phyloP scores from a whole-genome alignment of 1,140 invertebrate genomes.

The Grapholita molesta region DNA sequence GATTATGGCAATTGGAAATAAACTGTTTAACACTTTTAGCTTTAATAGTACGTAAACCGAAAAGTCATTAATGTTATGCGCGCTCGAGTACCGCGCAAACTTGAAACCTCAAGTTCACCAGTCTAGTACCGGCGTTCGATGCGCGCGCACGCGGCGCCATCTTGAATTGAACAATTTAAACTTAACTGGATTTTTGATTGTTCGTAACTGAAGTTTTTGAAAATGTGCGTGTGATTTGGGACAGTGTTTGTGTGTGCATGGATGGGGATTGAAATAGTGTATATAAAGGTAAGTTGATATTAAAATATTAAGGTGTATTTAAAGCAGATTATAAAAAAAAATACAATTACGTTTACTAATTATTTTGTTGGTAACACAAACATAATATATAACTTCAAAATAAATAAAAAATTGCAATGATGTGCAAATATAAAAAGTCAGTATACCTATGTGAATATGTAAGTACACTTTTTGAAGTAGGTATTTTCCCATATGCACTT shows the following conservation, averaged over 20 bases:
- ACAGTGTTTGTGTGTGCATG: conserved; percentile 17
- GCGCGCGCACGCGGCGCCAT: conserved; percentile 14
- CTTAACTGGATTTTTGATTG: not conserved
- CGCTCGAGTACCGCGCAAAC: conserved; percentile 1
- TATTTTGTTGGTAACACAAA: too few relatives aligned
- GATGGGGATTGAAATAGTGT: not conserved
- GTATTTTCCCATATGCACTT: too few relatives aligned
- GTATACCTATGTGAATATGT: too few relatives aligned
- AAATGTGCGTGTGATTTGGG: conserved; percentile 14
- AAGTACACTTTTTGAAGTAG: too few relatives aligned
- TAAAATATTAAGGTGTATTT: not conserved
- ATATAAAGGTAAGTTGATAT: not conserved
- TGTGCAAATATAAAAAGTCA: too few relatives aligned
- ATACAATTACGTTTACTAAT: too few relatives aligned
- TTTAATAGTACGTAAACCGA: not conserved
- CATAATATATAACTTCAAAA: too few relatives aligned
- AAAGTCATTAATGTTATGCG: not conserved
- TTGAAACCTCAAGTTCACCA: conserved; percentile 12
- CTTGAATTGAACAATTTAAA: not conserved
- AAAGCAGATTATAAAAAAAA: not conserved
- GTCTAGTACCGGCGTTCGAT: not conserved
- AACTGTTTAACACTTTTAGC: not conserved
- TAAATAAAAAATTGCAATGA: too few relatives aligned
- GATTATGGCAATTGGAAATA: too few relatives aligned
- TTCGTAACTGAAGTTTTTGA: not conserved